Base-by-base conservation (phyloP, 2,888 invertebrate genomes). In the Galerucella pusilla region DNA sequence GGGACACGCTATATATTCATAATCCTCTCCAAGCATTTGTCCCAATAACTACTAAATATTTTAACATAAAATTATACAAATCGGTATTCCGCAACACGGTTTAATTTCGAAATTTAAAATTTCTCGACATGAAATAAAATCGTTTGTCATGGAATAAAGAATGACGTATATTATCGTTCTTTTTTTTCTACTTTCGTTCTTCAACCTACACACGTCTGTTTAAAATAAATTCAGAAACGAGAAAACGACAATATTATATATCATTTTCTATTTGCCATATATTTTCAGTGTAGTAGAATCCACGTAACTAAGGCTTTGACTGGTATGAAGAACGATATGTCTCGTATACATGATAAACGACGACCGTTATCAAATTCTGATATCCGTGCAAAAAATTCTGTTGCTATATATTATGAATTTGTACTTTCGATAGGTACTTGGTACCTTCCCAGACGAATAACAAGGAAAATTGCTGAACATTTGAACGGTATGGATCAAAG, bases 221-320 rank as follows among this genome's bases (percentile, higher is more conserved):
- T 63, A n/a, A 63, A 63, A 63, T 63, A 63, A 63, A 63, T 63
- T 63, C 4, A 6, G 14, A 42, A 63, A 63, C 35, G 63, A 63
- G 63, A 63, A 63, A 42, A 42, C 63, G 63, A 63, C 63, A 63
- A 63, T 42, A 63, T 20, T 20, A 20, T 63, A 63, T 42, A 63
- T 63, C 63, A 63, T 63, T 63, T 63, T 63, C 63, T 63, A 42
- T 63, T 63, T 63, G 35, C 42, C 63, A 63, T 63, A 63, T 63
- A 63, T 63, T 63, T 63, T 63, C 63, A 42, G 35, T 42, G 16
- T 14, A 63, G 42, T 63, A 42, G 35, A 42, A 61, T 61, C 28
- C 61, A 42, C 61, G 61, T 61, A 61, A 35, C 61, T 61, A 61
- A 35, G 14, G 10, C 4, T 63, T 63, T 42, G 63, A 63, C 42